These are phyloP conservation scores for Xerus rutilus DNA, from an alignment of 2,797 vertebrate genomes.

Conservation along the genomic window DNA sequence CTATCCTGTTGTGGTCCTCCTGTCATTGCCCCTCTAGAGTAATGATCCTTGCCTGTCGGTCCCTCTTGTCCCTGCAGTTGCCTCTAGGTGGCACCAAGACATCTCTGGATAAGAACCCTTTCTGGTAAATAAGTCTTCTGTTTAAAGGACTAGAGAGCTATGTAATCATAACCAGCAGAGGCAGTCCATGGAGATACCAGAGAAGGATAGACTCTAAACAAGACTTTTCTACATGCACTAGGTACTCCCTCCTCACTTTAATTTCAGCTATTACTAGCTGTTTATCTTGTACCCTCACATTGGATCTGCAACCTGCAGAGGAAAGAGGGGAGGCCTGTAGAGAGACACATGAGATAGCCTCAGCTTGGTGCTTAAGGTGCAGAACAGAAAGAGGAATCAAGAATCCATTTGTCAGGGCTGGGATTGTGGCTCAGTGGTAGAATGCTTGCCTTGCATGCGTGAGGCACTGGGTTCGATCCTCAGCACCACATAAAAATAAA, in stretches of 20 bases:
- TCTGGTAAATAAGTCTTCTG: slow-evolving; percentile 11
- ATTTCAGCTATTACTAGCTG: background rate
- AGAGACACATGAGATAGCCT: background rate
- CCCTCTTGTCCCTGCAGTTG: background rate
- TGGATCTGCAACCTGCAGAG: background rate
- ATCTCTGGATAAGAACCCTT: background rate
- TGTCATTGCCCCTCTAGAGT: background rate
- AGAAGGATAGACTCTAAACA: background rate
- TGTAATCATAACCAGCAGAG: background rate
- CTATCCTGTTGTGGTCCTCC: background rate
- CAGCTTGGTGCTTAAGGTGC: background rate
- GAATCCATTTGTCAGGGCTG: too few species aligned
- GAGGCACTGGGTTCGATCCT: too few species aligned
- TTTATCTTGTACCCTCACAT: background rate
- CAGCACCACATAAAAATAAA: too few species aligned
- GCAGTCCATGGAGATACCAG: background rate
- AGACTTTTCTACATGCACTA: background rate
- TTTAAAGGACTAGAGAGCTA: slow-evolving; percentile 4
- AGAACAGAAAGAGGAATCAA: background rate
- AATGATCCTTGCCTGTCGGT: background rate
- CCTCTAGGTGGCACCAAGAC: background rate
- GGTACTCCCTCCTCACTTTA: background rate
- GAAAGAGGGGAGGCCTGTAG: background rate
- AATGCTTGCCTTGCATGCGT: too few species aligned
- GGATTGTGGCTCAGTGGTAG: too few species aligned